Evolutionary conservation across 2,797 vertebrate genomes (phyloP), one percentile per base, ranked within the genome.

Genomic region (Gambusia yucatana): DNA sequence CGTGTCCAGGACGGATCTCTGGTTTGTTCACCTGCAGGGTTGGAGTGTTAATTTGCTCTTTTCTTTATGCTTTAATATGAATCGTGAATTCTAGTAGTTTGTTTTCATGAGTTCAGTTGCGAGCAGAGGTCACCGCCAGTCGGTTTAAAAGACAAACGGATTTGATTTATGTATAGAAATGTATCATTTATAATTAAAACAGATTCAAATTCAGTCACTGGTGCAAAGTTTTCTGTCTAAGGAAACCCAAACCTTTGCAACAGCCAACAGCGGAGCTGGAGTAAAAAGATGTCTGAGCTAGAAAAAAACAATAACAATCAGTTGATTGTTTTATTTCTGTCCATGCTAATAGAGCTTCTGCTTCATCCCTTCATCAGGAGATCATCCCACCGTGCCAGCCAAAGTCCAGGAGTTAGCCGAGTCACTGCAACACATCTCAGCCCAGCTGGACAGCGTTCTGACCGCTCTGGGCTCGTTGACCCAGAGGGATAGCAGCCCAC

Each of bases 381-480:
- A 81, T 3, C 75, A 41, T 33, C 79, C 89, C 30, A 87, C 90
- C 0, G 94, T 95, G 30, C 94, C 93, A 0, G 94, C 93, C 81
- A 97, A 97, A 92, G 94, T 98, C 86, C 96, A 96, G 84, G 93
- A 94, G 85, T 57, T 99, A 82, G 94, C 94, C 0, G 94, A 94
- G 57, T 97, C 97, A 0, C 93, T 99, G 81, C 97, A 96, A 91
- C 94, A 90, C 20, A 96, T 99, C 93, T 97, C 96, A 14, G 84
- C 91, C 0, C 97, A 99, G 88, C 95, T 99, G 17, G 96, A 96
- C 14, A 84, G 90, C 0, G 97, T 98, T 17, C 94, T 99, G 0
- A 71, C 90, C 2, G 72, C 96, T 0, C 72, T 84, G 63, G 63
- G 94, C 44, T 95, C 96, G 3, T 91, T 97, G 52, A 89, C 84